phyloP scores from a whole-genome alignment of 2,888 invertebrate species.

The Euspilapteryx auroguttella region DNA sequence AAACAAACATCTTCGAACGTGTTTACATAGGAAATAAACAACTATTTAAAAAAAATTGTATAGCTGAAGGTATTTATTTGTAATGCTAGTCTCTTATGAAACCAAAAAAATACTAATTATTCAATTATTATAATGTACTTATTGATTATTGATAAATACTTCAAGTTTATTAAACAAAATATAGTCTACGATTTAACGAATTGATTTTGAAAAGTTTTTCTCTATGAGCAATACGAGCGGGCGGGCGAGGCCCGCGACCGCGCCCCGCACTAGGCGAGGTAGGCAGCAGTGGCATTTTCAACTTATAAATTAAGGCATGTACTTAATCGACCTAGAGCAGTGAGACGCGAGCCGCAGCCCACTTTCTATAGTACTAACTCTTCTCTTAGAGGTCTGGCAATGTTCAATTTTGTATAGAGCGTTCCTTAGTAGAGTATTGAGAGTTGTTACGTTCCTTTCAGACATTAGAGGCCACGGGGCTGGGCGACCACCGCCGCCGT shows the following conservation, averaged over 20 bases:
- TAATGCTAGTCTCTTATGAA: slow-evolving; percentile 62
- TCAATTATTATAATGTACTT: slow-evolving; percentile 62
- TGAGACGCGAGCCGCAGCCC: slow-evolving; percentile 32
- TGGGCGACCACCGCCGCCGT: too few species aligned
- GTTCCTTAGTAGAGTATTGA: slow-evolving; percentile 56
- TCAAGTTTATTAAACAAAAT: slow-evolving; percentile 58
- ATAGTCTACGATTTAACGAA: slow-evolving; percentile 58
- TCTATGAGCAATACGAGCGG: slow-evolving; percentile 37
- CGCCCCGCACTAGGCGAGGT: slow-evolving; percentile 40
- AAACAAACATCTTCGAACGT: slow-evolving; percentile 49
- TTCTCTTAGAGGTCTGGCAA: slow-evolving; percentile 54
- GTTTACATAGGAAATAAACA: slow-evolving; percentile 51
- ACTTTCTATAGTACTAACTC: slow-evolving; percentile 47
- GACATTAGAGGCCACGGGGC: too few species aligned
- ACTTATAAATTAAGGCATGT: slow-evolving; percentile 53
- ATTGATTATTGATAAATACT: slow-evolving; percentile 61
- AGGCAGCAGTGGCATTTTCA: slow-evolving; percentile 56
- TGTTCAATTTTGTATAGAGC: slow-evolving; percentile 60
- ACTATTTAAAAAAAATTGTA: slow-evolving; percentile 54
- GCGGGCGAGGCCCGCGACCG: slow-evolving; percentile 12
- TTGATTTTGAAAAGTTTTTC: slow-evolving; percentile 54
- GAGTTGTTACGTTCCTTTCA: slow-evolving; percentile 53
- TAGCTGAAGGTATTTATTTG: slow-evolving; percentile 62
- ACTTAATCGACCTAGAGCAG: slow-evolving; percentile 43
- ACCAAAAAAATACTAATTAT: slow-evolving; percentile 59